Base-by-base conservation (phyloP, 2,888 invertebrate genomes). In the Myopa testacea region DNA sequence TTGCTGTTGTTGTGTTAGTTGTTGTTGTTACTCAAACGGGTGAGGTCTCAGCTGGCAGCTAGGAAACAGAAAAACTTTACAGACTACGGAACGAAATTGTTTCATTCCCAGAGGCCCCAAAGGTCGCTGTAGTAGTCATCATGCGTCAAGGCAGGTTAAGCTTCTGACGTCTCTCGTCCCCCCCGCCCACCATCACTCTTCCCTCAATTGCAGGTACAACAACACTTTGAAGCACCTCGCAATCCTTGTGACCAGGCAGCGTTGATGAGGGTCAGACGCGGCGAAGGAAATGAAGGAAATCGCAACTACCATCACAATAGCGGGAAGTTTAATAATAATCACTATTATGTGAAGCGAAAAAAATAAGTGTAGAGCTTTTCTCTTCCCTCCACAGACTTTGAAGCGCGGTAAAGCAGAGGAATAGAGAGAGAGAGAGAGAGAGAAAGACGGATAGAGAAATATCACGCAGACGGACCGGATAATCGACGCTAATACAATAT, bases 61-160 rank as follows among this genome's bases (percentile, higher is more conserved):
- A 34, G 72, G 38, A 73, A 58, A 65, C 74, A 67, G 72, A 74
- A 83, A 82, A 83, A 83, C 81, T 82, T 83, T 83, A 77, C 82
- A 83, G 83, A 83, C 83, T 80, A 77, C 50, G 75, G 40, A 8
- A 19, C 40, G 78, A 81, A 83, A 82, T 79, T 75, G 75, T 76
- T 78, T 78, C 74, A 78, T 81, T 79, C 82, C 83, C 78, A 70
- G 78, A 79, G 82, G 82, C 81, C 26, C 26, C 26, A 2, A 26
- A 75, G 75, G 73, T 45, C 26, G 26, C 26, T 6, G 26, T 16
- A 16, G 63, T 26, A 14, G 8, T 50, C 50, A 58, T 63, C 10
- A 77, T 71, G 76, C 70, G 76, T 79, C 62, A 60, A 60, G 50
- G 63, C 19, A 52, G 52, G 14, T 75, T 73, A 40, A 37, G 37